phyloP scores from a whole-genome alignment of 2,888 invertebrate genomes.

The Timema podura region DNA sequence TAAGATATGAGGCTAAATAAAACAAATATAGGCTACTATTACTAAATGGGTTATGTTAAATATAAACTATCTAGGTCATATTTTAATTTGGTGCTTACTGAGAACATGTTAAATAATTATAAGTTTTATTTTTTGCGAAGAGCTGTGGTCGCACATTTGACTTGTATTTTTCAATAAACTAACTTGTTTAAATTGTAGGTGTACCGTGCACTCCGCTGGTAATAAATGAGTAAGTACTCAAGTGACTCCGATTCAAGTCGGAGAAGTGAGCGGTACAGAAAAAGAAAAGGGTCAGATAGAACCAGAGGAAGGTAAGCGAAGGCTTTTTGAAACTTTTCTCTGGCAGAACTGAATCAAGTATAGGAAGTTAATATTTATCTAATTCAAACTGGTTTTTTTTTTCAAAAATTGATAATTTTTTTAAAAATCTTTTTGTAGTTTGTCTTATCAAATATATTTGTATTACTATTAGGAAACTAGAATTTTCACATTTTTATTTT shows the following conservation, averaged over 20 bases:
- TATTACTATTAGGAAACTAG: not conserved
- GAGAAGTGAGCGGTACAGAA: conserved; percentile 14
- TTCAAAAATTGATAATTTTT: too few relatives aligned
- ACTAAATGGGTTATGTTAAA: too few relatives aligned
- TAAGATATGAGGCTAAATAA: too few relatives aligned
- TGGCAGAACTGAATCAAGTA: not conserved
- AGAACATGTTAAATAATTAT: too few relatives aligned
- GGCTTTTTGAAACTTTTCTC: not conserved
- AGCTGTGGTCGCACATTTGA: not conserved
- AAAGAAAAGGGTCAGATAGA: conserved; percentile 15
- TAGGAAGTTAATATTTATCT: not conserved
- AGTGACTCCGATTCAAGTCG: conserved; percentile 28
- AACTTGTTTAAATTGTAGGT: conserved; percentile 2
- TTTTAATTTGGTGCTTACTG: too few relatives aligned
- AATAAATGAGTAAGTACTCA: conserved; percentile 27
- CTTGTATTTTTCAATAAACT: not conserved
- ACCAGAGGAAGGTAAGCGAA: not conserved
- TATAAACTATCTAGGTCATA: too few relatives aligned
- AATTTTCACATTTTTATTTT: conserved; percentile 1
- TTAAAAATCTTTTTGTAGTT: not conserved
- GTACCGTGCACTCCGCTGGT: not conserved
- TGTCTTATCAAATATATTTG: not conserved
- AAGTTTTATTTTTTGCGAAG: too few relatives aligned
- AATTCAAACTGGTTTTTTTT: too few relatives aligned
- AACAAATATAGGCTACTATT: too few relatives aligned